phyloP scores from a whole-genome alignment of 2,113 vertebrate species.

The Ammospiza caudacuta region DNA sequence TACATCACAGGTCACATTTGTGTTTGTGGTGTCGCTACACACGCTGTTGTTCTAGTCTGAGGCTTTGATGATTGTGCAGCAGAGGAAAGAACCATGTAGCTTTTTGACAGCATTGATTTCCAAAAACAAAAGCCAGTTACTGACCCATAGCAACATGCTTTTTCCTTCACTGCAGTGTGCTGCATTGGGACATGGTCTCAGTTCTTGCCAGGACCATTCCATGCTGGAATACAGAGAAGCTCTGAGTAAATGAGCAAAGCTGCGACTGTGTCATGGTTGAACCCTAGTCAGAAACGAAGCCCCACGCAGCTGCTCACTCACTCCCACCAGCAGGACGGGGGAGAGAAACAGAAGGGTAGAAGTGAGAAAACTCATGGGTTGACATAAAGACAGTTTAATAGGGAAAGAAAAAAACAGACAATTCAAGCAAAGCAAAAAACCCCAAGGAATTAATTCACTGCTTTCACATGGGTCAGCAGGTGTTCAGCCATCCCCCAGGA shows the following conservation, averaged over 20 bases:
- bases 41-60: not conserved
- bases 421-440: not conserved
- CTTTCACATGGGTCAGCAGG: not conserved
- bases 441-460: not conserved
- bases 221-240: not conserved
- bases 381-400: not conserved
- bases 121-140: not conserved
- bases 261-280: not conserved
- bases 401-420: not conserved
- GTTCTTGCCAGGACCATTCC: not conserved
- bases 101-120: not conserved
- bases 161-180: not conserved
- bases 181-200: not conserved
- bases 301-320: rapidly evolving
- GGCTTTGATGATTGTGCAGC: not conserved
- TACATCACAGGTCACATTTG: not conserved
- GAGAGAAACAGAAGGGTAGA: not conserved
- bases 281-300: not conserved
- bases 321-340: not conserved
- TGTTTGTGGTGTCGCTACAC: not conserved
- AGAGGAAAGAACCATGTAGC: not conserved
- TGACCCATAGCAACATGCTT: not conserved
- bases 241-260: not conserved
- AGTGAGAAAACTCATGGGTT: not conserved
- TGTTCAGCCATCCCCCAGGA: not conserved